Conservation (phyloP, 2,888 invertebrate species). For the Sesia bembeciformis region DNA sequence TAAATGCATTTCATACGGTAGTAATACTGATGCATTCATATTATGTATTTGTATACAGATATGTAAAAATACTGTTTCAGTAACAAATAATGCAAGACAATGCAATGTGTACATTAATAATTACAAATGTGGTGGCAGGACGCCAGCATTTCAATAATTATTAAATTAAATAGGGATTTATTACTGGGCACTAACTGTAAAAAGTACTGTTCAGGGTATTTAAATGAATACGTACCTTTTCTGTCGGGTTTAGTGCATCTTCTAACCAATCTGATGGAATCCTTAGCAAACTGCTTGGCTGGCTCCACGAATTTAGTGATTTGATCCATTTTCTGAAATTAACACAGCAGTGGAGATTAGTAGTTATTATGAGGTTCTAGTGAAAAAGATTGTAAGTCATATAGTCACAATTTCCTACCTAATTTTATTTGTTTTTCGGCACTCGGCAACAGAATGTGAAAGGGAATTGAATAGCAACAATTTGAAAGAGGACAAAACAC, state of each 20-base stretch:
- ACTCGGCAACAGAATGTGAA: neutral
- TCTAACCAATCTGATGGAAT: constrained; percentile 97
- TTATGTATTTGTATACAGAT: too few species aligned
- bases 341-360: constrained; percentile 11
- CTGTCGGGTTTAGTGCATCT: constrained; percentile 99
- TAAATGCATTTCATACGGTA: too few species aligned
- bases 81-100: too few species aligned
- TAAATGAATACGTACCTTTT: constrained; percentile 79
- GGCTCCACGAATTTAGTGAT: constrained; percentile 95
- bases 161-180: too few species aligned
- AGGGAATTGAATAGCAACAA: neutral
- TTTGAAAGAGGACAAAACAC: neutral
- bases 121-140: too few species aligned
- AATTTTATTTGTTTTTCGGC: neutral
- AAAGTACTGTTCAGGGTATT: too few species aligned
- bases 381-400: neutral
- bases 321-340: constrained; percentile 90
- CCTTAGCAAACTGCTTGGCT: constrained; percentile 97
- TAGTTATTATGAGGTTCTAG: neutral
- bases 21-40: too few species aligned
- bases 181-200: too few species aligned
- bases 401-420: neutral
- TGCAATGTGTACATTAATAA: too few species aligned
- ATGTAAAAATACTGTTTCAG: too few species aligned
- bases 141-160: too few species aligned